phyloP scores from a whole-genome alignment of 2,113 vertebrate species.

The Erpornis zantholeuca region DNA sequence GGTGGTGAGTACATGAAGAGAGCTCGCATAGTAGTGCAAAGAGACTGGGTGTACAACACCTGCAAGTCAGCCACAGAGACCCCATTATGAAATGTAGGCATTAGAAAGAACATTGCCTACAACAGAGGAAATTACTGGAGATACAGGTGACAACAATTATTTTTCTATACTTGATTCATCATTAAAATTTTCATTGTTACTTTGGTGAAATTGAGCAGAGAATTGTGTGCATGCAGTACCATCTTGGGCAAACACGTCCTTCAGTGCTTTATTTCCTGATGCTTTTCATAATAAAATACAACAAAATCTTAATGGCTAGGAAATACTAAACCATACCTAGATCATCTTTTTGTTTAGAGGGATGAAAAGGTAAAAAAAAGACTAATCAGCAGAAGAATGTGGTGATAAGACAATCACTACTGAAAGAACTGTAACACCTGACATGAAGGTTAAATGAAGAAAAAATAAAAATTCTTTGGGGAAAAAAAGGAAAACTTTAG shows the following conservation, averaged over 20 bases:
- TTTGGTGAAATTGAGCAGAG: background rate
- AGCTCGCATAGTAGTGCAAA: background rate
- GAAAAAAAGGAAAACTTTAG: background rate
- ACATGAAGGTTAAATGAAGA: background rate
- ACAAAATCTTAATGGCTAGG: background rate
- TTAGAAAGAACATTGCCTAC: background rate
- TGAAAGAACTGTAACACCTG: background rate
- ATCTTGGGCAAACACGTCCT: background rate
- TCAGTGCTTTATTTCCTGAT: background rate
- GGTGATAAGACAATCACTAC: background rate
- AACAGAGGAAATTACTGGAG: background rate
- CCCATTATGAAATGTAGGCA: background rate
- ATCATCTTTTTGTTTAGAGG: background rate
- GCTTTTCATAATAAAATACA: background rate
- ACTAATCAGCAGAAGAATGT: background rate
- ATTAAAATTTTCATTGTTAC: background rate
- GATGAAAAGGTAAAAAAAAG: background rate
- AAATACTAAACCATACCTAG: background rate
- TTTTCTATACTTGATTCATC: background rate
- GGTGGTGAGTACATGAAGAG: background rate
- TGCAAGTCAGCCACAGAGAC: background rate
- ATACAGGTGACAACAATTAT: background rate
- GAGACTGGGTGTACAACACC: background rate
- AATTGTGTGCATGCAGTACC: background rate
- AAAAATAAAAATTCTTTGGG: background rate